A percentile compares a stretch with the other conserved stretches of the same genome.
These are phyloP conservation scores for Dasysyrphus tricinctus DNA, from an alignment of 2,888 invertebrate species.

Conservation along the genomic window DNA sequence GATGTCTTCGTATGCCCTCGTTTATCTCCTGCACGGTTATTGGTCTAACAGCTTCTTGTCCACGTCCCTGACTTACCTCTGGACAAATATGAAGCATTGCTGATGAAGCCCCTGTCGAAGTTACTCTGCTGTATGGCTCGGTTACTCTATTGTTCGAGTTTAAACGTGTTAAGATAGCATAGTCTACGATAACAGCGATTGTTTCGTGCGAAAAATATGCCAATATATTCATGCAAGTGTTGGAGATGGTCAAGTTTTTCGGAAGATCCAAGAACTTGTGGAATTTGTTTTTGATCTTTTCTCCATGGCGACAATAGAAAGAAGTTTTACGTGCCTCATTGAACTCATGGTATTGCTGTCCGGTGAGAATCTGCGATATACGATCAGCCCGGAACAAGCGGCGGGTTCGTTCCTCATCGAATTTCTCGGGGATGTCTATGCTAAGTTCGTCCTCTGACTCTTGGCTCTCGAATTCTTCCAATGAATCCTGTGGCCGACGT, in stretches of 20 bases:
- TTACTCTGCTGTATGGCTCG: conserved; percentile 88
- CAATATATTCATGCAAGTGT: conserved; percentile 89
- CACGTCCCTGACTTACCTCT: conserved; percentile 84
- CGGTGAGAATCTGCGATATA: conserved; percentile 85
- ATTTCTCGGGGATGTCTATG: conserved; percentile 84
- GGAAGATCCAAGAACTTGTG: conserved; percentile 87
- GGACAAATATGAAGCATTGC: conserved; percentile 83
- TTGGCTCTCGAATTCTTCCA: conserved; percentile 83
- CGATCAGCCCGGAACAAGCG: conserved; percentile 86
- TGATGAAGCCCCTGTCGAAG: conserved; percentile 81
- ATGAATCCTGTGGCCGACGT: conserved; percentile 81
- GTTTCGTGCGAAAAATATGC: conserved; percentile 95
- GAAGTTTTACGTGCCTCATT: conserved; percentile 91
- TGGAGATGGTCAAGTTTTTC: conserved; percentile 86
- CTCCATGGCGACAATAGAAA: conserved; percentile 86
- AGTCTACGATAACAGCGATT: conserved; percentile 94
- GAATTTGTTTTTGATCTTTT: conserved; percentile 85
- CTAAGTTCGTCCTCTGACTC: conserved; percentile 85
- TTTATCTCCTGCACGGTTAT: conserved; percentile 92
- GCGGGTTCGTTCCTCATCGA: conserved; percentile 82
- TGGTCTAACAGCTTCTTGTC: conserved; percentile 88
- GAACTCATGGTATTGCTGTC: conserved; percentile 89
- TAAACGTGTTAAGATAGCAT: conserved; percentile 91
- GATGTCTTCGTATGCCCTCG: conserved; percentile 90
- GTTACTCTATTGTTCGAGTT: conserved; percentile 88